These are phyloP conservation scores for Struthidea cinerea DNA, from an alignment of 2,113 vertebrate species.

Conservation along the genomic window DNA sequence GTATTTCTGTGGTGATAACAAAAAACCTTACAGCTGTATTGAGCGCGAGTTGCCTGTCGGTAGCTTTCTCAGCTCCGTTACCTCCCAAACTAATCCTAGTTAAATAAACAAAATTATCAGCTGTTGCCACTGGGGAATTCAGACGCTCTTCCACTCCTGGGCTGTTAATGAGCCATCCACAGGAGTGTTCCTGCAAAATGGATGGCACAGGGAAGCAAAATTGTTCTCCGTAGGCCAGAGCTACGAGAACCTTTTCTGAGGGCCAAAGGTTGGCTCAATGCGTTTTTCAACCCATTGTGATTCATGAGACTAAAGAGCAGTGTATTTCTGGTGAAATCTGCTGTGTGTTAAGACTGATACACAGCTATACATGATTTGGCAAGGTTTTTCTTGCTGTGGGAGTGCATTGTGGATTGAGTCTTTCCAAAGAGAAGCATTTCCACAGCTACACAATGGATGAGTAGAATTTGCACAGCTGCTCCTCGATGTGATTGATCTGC, in stretches of 20 bases:
- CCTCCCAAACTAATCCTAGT: background rate
- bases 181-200: background rate
- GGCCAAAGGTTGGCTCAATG: background rate
- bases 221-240: background rate
- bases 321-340: background rate
- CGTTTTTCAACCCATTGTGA: background rate
- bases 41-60: background rate
- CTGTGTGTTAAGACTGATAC: background rate
- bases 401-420: background rate
- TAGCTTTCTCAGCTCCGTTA: background rate
- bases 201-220: background rate
- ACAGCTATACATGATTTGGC: background rate
- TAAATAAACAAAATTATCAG: background rate
- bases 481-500: rapidly evolving
- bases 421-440: background rate
- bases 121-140: background rate
- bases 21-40: background rate
- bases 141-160: background rate
- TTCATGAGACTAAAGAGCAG: background rate
- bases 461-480: background rate
- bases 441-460: background rate
- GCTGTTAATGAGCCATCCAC: background rate
- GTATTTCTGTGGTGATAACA: background rate
- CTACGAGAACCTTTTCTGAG: background rate
- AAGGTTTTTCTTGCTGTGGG: background rate